Conservation (phyloP, 2,113 vertebrate genomes). For the Nibea coibor region DNA sequence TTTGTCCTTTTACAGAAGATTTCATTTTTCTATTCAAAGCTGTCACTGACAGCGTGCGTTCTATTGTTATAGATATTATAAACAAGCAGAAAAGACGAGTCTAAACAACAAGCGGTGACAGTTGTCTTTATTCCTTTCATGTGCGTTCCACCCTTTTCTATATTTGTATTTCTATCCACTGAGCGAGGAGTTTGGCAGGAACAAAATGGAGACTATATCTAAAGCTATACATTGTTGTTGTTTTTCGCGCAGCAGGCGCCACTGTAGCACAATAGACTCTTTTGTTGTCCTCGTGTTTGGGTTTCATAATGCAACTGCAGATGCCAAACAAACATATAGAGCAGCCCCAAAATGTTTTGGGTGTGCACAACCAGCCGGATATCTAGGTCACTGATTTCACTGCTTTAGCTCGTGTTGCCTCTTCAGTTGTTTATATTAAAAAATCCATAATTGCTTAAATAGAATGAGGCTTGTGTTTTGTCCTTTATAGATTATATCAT, state of each 20-base stretch:
- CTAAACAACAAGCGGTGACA: constrained; percentile 36
- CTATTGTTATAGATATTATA: constrained; percentile 17
- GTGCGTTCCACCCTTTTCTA: constrained; percentile 1
- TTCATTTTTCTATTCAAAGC: constrained; percentile 20
- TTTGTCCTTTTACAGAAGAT: constrained; percentile 41
- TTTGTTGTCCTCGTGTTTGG: constrained; percentile 21
- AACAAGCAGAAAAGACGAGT: neutral
- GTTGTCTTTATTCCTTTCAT: constrained; percentile 45
- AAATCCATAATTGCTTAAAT: constrained; percentile 15
- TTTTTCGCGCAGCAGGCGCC: neutral
- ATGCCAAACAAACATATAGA: constrained; percentile 3
- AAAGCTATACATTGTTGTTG: constrained; percentile 17
- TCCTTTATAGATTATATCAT: too few species aligned
- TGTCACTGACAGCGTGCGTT: neutral
- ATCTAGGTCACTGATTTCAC: constrained; percentile 18
- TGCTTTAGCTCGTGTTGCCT: neutral
- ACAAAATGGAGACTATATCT: neutral
- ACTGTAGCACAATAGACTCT: constrained; percentile 11
- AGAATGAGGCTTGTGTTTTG: too few species aligned
- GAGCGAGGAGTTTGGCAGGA: neutral
- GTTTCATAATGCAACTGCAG: constrained; percentile 22
- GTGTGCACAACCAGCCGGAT: constrained; percentile 4
- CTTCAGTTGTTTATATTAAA: constrained; percentile 12
- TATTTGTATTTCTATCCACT: constrained; percentile 3
- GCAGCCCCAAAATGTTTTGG: neutral